phyloP scores from a whole-genome alignment of 2,888 invertebrate species.

The Tachina grossa region DNA sequence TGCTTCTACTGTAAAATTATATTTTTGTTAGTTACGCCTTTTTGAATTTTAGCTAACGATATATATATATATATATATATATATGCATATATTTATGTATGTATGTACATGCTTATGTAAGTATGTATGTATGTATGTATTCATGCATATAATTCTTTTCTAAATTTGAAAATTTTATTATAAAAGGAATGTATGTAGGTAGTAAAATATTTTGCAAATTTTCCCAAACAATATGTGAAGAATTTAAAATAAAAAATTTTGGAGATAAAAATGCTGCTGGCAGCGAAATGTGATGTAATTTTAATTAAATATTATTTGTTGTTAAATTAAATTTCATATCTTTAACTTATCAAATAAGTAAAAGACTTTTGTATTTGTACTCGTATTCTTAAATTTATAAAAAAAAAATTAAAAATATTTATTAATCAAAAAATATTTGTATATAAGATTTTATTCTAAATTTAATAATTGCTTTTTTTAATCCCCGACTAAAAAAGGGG shows the following conservation, averaged over 20 bases:
- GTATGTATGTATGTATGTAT: too few relatives aligned
- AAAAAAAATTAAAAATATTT: slow-evolving; percentile 5
- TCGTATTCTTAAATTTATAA: slow-evolving; percentile 31
- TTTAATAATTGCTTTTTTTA: neutral
- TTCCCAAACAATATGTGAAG: neutral
- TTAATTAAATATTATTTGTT: slow-evolving; percentile 47
- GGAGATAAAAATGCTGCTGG: slow-evolving; percentile 64
- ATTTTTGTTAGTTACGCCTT: too few relatives aligned
- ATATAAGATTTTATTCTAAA: neutral
- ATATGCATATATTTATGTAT: too few relatives aligned
- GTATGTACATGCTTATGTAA: too few relatives aligned
- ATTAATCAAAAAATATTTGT: neutral
- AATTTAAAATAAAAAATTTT: slow-evolving; percentile 14
- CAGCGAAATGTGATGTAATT: slow-evolving; percentile 70
- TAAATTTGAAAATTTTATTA: neutral
- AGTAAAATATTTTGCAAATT: neutral
- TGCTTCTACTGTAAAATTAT: too few relatives aligned
- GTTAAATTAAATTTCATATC: slow-evolving; percentile 41
- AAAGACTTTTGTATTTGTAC: slow-evolving; percentile 63
- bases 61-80: too few relatives aligned
- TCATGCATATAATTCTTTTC: too few relatives aligned
- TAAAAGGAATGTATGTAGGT: neutral
- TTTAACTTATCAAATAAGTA: slow-evolving; percentile 58
- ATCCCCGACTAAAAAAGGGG: too few relatives aligned
- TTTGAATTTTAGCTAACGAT: too few relatives aligned